These are phyloP conservation scores for Morone saxatilis DNA, from an alignment of 2,113 vertebrate genomes.

Conservation along the genomic window DNA sequence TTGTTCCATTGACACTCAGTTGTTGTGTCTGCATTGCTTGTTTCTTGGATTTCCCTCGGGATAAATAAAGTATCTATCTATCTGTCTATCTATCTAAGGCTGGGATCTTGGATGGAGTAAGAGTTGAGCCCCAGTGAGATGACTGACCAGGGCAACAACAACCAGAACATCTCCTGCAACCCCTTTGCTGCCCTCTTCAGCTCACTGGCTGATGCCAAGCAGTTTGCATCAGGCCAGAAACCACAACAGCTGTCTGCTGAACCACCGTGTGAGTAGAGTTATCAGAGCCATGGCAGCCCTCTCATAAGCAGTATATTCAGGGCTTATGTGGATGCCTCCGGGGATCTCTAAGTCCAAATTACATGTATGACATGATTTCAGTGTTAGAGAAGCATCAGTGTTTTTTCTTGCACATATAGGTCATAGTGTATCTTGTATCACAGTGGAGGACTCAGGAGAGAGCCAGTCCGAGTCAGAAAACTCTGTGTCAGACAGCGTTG, in stretches of 20 bases:
- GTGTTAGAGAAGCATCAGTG: neutral
- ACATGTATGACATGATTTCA: neutral
- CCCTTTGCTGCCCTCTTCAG: constrained; percentile 98
- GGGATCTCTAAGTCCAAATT: neutral
- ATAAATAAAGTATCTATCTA: too few species aligned
- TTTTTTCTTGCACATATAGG: neutral
- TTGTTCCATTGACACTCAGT: neutral
- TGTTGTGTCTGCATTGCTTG: neutral
- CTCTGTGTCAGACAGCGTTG: constrained; percentile 95
- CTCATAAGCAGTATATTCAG: neutral
- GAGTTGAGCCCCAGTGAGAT: constrained; percentile 88
- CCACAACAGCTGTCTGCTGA: constrained; percentile 83
- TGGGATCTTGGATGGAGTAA: constrained; percentile 86
- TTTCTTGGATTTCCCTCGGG: neutral
- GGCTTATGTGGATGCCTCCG: neutral
- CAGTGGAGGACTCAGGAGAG: constrained; percentile 89
- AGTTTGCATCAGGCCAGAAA: constrained; percentile 93
- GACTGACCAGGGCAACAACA: constrained; percentile 99
- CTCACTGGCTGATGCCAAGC: constrained; percentile 95
- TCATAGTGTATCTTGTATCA: constrained; percentile 2
- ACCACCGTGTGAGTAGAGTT: constrained; percentile 85
- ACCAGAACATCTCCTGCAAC: constrained; percentile 96
- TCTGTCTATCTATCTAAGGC: neutral
- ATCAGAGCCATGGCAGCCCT: neutral
- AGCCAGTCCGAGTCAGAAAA: constrained; percentile 97